Evolutionary conservation across 2,888 invertebrate genomes (phyloP), one percentile per base, ranked within the genome.

Genomic region (Chelonus formosanus): DNA sequence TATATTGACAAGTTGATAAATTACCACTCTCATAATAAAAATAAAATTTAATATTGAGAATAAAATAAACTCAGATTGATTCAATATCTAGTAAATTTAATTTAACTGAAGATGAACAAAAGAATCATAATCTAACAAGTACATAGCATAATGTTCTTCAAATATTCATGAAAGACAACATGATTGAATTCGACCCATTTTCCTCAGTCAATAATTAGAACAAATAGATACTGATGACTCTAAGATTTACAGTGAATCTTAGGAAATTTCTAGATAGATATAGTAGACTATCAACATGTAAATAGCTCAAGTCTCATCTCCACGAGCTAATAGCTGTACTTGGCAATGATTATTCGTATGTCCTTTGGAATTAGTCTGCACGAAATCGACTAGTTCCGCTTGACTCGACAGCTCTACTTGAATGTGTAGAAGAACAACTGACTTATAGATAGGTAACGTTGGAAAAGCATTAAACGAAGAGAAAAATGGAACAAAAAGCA

Each of bases 321-420:
- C 44, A 57, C 54, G 50, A 61, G 61, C 56, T 66, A 52, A 52
- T 64, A 62, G 58, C 34, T 54, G 54, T 53, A 47, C 44, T 63
- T 67, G 58, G 63, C 50, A 65, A 58, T 68, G 65, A 66, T 70
- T 70, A 70, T 70, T 64, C 68, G 62, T 62, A 59, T 34, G 66
- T 67, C 62, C 64, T 70, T 70, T 66, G 58, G 53, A 62, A 67
- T 47, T 57, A 67, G 67, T 47, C 34, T 36, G 47, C 48, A 62
- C 32, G 54, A 62, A 67, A 62, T 67, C 67, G 67, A 62, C 62
- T 53, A 67, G 67, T 67, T 63, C 67, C 62, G 62, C 62, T 62
- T 36, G 45, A 54, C 54, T 55, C 34, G 20, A 31, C 7, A 45
- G 45, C 20, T 34, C 10, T 34, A 7, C 5, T 40, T 8, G 20